phyloP scores from a whole-genome alignment of 2,113 vertebrate species.

The Nicator chloris region DNA sequence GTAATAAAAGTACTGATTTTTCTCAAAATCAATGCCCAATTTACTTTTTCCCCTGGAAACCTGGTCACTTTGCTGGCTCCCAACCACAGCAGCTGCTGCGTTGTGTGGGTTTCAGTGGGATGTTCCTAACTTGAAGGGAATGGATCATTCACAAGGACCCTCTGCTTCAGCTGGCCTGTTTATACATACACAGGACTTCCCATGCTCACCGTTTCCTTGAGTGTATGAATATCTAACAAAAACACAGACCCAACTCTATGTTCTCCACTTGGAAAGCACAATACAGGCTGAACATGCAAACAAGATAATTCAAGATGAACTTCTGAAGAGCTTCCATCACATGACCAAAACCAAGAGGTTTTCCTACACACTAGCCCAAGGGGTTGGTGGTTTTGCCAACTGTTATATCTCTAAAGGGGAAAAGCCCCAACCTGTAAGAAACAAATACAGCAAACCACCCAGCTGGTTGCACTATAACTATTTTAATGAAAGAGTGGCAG shows the following conservation, averaged over 20 bases:
- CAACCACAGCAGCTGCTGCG: background rate
- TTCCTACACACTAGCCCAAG: background rate
- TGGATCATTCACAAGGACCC: background rate
- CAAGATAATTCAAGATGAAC: background rate
- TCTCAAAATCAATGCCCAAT: background rate
- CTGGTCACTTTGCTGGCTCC: background rate
- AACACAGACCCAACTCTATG: background rate
- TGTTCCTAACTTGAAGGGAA: background rate
- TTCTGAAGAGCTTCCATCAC: background rate
- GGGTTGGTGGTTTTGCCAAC: background rate
- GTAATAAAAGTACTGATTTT: background rate
- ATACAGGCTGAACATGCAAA: background rate
- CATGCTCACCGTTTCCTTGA: background rate
- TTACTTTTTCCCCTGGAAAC: background rate
- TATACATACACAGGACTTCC: background rate
- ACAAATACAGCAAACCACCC: background rate
- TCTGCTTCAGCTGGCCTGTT: background rate
- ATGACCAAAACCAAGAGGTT: background rate
- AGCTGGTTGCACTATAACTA: background rate
- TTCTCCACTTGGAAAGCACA: background rate
- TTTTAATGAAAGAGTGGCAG: background rate
- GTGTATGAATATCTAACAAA: background rate
- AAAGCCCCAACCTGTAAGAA: background rate
- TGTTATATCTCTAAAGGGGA: background rate
- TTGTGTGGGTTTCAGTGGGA: background rate